Evolutionary conservation across 1,140 invertebrate genomes (phyloP), one percentile per base, ranked within the genome.

Genomic region (Muscidifurax raptorellus): DNA sequence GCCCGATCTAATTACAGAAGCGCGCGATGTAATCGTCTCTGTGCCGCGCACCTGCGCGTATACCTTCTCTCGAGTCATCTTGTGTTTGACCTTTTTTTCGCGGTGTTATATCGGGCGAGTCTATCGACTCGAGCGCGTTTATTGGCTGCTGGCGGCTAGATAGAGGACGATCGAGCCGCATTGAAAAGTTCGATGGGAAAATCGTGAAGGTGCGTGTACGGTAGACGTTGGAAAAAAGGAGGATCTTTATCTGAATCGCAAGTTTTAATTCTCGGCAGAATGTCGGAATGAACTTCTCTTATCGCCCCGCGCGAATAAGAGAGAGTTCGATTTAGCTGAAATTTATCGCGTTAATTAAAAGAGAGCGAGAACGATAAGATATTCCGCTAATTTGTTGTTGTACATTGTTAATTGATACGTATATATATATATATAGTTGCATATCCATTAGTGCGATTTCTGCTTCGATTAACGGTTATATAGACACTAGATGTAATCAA

Each of bases 1-100:
- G 64, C 64, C 47, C 75, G 36, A 78, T 83, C 75, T 83, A 83
- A 83, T 83, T 83, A 83, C 74, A 18, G 15, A 30, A 7, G 13
- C 36, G 40, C 36, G 67, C 69, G 40, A 36, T 72, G 40, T 52
- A 81, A 81, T 81, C 40, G 27, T 69, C 12, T 28, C 2, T 71
- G 25, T 28, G 5, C 13, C 2, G 30, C 22, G 52, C 52, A 59
- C 30, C 30, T 72, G 28, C 71, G 71, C 22, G 71, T 72, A 22
- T 9, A 6, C 36, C 47, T 15, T 71, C 22, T 30, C 67, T 47
- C n/a, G 30, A 2, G 59, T 1, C 2, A 59, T 59, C n/a, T 59
- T 59, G 69, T 32, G 32, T 72, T 12, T 75, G 32, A 32, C 32
- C 18, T 47, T 75, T 75, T 74, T 75, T 13, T 44, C 22, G n/a